Base-by-base conservation (phyloP, 2,888 invertebrate genomes). In the Drosophila bunnanda region DNA sequence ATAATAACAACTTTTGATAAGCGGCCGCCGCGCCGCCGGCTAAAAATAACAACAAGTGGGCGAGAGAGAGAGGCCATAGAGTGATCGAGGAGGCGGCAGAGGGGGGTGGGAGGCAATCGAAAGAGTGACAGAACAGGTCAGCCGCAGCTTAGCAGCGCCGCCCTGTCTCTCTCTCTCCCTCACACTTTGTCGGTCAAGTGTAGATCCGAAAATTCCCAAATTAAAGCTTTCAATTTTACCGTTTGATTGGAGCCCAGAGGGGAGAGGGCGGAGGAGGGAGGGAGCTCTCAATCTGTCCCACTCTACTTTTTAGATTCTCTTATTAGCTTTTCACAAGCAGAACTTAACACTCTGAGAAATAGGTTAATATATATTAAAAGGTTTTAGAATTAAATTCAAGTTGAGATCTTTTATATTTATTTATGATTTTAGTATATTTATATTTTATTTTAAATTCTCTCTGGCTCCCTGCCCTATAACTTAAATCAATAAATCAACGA, bases 1-100 rank as follows among this genome's bases (percentile, higher is more conserved):
- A 84, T 84, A 84, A 76, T 74, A 54, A 30, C 53, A 44, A 64
- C 48, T 50, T 54, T 46, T 82, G 80, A 82, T 84, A 82, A 84
- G 82, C 82, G 73, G 80, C 68, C 66, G 53, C 67, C 80, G 84
- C 80, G 79, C 80, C 75, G 80, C 64, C 58, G 43, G 67, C 80
- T 83, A 82, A 81, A 83, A 79, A 81, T 84, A 83, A 71, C 66
- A 38, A 36, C 56, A 41, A 62, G 44, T 61, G 52, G 52, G 50
- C 39, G 30, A 28, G 34, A 38, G 41, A 28, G 64, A 17, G 25
- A 25, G 25, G 15, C 15, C 32, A 53, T 7, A 2, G 38, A 28
- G 28, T 36, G 41, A 41, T 12, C 53, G 10, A 32, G 32, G 13
- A 32, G 38, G 41, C 20, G 34, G 44, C 25, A 43, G 32, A 32